A percentile compares a stretch with the other conserved stretches of the same genome.
phyloP scores from a whole-genome alignment of 2,888 invertebrate genomes.

The Andrena dorsata region DNA sequence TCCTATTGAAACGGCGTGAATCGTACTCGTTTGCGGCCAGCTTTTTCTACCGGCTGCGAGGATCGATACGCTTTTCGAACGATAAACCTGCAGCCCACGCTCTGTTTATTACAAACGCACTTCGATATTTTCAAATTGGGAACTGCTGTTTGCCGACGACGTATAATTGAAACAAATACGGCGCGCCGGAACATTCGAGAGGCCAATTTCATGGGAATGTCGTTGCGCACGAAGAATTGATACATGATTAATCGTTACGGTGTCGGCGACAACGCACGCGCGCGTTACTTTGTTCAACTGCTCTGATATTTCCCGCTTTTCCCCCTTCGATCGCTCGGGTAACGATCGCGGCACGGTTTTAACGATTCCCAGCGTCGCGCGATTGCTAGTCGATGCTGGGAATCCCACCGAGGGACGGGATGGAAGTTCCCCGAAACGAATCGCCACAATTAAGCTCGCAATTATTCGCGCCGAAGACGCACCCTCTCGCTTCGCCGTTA shows the following conservation, averaged over 20 bases:
- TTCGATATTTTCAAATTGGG: constrained; percentile 10
- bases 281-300: background rate
- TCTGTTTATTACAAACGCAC: constrained; percentile 18
- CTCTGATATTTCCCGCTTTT: constrained; percentile 13
- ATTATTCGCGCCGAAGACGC: constrained; percentile 70
- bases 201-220: background rate
- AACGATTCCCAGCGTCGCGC: constrained; percentile 44
- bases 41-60: background rate
- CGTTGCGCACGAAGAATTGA: background rate
- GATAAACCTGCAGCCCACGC: constrained; percentile 6
- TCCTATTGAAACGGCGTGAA: background rate
- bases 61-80: constrained; percentile 10
- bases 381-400: constrained; percentile 59
- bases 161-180: constrained; percentile 29
- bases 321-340: background rate
- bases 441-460: constrained; percentile 72
- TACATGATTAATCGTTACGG: background rate
- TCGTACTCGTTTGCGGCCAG: constrained; percentile 1
- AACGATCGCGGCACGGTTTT: constrained; percentile 30
- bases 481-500: constrained; percentile 54
- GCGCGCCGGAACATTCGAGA: background rate
- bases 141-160: background rate
- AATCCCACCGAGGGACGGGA: constrained; percentile 44
- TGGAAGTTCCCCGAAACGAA: constrained; percentile 61
- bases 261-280: background rate